Evolutionary conservation across 2,113 vertebrate species (phyloP).

Genomic region (Pterocles gutturalis): DNA sequence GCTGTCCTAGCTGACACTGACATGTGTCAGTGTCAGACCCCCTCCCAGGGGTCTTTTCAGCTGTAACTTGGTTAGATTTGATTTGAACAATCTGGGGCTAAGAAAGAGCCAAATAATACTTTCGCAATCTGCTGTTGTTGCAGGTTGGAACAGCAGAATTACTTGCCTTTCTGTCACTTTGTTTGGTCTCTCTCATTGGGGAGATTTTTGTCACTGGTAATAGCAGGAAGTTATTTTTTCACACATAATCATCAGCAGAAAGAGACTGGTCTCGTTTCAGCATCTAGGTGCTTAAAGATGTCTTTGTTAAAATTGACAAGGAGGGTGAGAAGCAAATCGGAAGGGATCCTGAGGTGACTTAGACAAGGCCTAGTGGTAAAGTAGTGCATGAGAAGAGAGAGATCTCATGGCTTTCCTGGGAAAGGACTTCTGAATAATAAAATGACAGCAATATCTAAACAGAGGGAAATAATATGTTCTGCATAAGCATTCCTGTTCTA

Average conservation of each 20-base stretch:
- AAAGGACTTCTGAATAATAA: neutral
- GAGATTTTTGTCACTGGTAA: neutral
- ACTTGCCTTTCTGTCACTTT: neutral
- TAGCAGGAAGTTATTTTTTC: slow-evolving; percentile 37
- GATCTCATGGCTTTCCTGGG: neutral
- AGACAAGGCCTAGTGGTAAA: neutral
- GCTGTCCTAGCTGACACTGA: neutral
- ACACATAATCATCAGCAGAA: slow-evolving; percentile 8
- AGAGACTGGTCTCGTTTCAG: neutral
- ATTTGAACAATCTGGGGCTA: neutral
- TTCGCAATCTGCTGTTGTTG: neutral
- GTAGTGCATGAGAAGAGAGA: neutral
- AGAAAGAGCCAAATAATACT: neutral
- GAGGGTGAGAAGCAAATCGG: neutral
- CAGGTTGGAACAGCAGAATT: neutral
- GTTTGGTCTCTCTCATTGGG: neutral
- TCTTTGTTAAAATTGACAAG: neutral
- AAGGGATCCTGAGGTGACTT: neutral
- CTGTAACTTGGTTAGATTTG: neutral
- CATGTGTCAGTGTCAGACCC: neutral
- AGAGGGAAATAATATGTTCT: neutral
- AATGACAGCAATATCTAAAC: neutral
- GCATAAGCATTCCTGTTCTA: neutral
- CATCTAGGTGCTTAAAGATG: neutral
- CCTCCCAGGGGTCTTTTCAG: neutral